These are phyloP conservation scores for Bubo blakistoni DNA, from an alignment of 2,113 vertebrate species.

Conservation along the genomic window DNA sequence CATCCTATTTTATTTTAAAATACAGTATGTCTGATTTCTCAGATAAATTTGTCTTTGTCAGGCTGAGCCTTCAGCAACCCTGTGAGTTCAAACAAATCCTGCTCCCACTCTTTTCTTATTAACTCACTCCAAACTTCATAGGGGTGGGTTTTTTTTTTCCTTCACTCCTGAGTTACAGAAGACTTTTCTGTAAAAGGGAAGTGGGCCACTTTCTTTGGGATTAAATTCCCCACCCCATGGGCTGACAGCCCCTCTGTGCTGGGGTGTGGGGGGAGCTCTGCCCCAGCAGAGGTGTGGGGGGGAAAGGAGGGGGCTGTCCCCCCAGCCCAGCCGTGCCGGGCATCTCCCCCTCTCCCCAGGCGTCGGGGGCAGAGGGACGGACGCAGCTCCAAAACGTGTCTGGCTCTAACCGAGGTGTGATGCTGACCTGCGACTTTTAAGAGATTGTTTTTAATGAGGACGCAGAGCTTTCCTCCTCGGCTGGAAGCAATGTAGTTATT, in stretches of 20 bases:
- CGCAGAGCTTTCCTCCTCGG: neutral
- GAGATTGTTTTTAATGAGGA: neutral
- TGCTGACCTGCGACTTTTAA: neutral
- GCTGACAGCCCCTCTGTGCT: neutral
- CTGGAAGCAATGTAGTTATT: neutral
- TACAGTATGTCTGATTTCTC: neutral
- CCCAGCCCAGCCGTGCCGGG: neutral
- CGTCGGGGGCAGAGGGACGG: neutral
- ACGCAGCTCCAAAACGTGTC: rapidly evolving
- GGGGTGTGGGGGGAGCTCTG: rapidly evolving
- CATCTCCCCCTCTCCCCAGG: neutral
- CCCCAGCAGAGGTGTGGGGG: neutral
- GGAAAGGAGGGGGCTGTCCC: neutral
- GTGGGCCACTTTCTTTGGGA: neutral
- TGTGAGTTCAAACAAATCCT: neutral
- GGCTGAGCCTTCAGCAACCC: neutral
- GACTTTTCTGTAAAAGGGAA: rapidly evolving
- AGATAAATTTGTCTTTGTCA: constrained; percentile 28
- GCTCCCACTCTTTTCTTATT: neutral
- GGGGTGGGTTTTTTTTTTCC: neutral
- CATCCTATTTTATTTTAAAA: neutral
- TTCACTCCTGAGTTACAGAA: rapidly evolving
- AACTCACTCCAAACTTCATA: neutral
- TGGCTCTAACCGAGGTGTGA: neutral
- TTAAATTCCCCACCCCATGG: neutral